Base-by-base conservation (phyloP, 2,888 invertebrate genomes). In the Eupeodes luniger region DNA sequence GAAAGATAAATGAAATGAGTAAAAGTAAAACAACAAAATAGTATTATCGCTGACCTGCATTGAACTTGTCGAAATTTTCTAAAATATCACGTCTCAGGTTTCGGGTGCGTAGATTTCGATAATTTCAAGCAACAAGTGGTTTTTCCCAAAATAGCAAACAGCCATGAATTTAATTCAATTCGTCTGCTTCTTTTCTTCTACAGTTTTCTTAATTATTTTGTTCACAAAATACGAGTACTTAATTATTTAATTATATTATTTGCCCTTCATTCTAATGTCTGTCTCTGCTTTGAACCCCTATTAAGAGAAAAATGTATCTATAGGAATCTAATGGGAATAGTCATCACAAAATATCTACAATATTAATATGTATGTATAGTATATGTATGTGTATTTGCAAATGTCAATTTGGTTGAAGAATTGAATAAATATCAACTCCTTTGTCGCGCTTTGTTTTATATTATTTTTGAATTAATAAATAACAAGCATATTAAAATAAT, bases 401-500 rank as follows among this genome's bases (percentile, higher is more conserved):
- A n/a, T 55, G 70, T 44, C 70, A 55, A n/a, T 44, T 40, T 55
- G 4, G 6, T 55, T 16, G 40, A 12, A 36, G 16, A 55, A 70
- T 55, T 70, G 36, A 70, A 55, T 70, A 55, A 70, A 55, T 55
- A 55, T 40, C 6, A 40, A 27, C 14, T 70, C 55, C 19, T 70
- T 14, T 70, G 55, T 70, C 36, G 66, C 19, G 40, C 11, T 61
- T 61, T 61, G 61, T 57, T 27, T 34, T 34, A 14, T 66, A 16
- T 12, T 47, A 14, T 59, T 9, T 59, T 11, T 36, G 34, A 36
- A 69, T 70, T 40, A 70, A 70, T 55, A 55, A 70, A 44, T 55
- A 57, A 70, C 9, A 55, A 55, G 19, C 69, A 69, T 40, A 70
- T 70, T 70, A 70, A 70, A 55, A 70, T 70, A 70, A 70, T 70